Evolutionary conservation across 2,888 invertebrate species (phyloP).

Genomic region (Nowickia ferox): DNA sequence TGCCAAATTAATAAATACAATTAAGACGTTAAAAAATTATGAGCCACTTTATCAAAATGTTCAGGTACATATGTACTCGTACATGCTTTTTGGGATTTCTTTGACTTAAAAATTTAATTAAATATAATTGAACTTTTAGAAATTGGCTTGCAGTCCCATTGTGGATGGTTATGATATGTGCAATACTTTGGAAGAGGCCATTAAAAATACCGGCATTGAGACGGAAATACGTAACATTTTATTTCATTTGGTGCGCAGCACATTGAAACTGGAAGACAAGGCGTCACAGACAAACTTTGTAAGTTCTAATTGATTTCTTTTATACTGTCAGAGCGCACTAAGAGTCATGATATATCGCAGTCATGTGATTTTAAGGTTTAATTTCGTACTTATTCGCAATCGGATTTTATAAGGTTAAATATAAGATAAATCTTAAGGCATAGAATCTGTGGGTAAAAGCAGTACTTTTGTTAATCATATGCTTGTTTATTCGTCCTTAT

Average conservation of each 20-base stretch:
- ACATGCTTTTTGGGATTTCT: not conserved
- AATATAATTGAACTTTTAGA: constrained; percentile 83
- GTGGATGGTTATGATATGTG: constrained; percentile 92
- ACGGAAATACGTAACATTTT: constrained; percentile 92
- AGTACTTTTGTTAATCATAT: too few relatives aligned
- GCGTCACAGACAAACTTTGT: constrained; percentile 73
- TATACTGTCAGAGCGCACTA: too few relatives aligned
- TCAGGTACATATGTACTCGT: too few relatives aligned
- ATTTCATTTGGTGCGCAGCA: constrained; percentile 90
- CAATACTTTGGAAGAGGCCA: constrained; percentile 89
- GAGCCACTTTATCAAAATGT: constrained; percentile 90
- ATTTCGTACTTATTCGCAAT: too few relatives aligned
- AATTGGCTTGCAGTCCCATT: constrained; percentile 89
- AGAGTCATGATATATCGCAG: too few relatives aligned
- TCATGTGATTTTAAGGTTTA: too few relatives aligned
- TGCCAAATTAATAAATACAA: constrained; percentile 90
- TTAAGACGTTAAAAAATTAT: constrained; percentile 90
- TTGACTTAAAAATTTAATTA: not conserved
- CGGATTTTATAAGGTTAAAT: too few relatives aligned
- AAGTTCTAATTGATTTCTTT: not conserved
- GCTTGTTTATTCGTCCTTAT: too few relatives aligned
- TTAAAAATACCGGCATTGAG: constrained; percentile 91
- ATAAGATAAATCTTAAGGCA: too few relatives aligned
- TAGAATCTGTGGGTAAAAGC: too few relatives aligned
- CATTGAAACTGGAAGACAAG: constrained; percentile 80